A percentile compares a stretch with the other conserved stretches of the same genome.
phyloP scores from a whole-genome alignment of 2,113 vertebrate genomes.

The Podocnemis expansa region DNA sequence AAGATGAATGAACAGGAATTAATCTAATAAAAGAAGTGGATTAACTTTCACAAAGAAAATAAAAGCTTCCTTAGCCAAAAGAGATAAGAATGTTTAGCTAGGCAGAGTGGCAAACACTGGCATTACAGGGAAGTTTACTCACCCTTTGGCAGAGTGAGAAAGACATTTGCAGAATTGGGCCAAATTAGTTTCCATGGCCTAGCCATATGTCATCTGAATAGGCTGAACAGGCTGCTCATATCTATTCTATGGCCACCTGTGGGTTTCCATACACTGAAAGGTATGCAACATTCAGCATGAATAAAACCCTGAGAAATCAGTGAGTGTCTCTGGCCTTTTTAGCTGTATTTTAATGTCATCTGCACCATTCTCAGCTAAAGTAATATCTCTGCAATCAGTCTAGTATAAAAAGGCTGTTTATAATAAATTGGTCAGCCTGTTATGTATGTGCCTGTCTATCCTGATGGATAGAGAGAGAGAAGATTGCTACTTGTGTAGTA shows the following conservation, averaged over 20 bases:
- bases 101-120: constrained; percentile 34
- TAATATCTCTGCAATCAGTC: constrained; percentile 72
- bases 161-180: constrained; percentile 55
- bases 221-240: constrained; percentile 64
- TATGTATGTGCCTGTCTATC: constrained; percentile 60
- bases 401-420: constrained; percentile 72
- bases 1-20: not conserved
- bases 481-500: constrained; percentile 58
- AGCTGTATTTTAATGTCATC: constrained; percentile 76
- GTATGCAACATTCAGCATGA: constrained; percentile 53
- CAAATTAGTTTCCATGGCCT: constrained; percentile 70
- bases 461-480: constrained; percentile 59
- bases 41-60: constrained; percentile 24
- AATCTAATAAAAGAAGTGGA: constrained; percentile 22
- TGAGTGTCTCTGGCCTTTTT: constrained; percentile 63
- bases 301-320: constrained; percentile 68
- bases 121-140: constrained; percentile 42
- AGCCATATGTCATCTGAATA: constrained; percentile 61
- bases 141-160: constrained; percentile 54
- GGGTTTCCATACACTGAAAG: constrained; percentile 44
- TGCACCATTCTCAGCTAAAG: constrained; percentile 62
- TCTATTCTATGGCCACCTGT: constrained; percentile 69
- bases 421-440: constrained; percentile 74
- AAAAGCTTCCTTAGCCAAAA: constrained; percentile 45
- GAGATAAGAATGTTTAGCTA: constrained; percentile 44